Evolutionary conservation across 2,888 invertebrate species (phyloP), one percentile per base, ranked within the genome.

Genomic region (Apodemia zela): DNA sequence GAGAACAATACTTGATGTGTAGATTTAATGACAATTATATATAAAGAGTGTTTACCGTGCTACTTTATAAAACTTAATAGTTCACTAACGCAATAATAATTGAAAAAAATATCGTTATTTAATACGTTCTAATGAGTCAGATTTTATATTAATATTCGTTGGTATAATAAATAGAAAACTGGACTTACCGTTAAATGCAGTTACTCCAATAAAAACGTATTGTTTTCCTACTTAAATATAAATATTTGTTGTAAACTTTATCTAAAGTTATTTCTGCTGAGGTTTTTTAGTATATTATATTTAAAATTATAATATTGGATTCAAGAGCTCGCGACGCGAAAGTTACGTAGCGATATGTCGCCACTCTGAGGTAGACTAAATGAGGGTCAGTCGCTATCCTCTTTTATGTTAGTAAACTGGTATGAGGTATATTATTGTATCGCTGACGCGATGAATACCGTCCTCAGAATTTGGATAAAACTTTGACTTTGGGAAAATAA

Each of bases 331-430:
- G 29, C 57, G 18, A 25, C 29, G 60, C 64, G 63, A 61, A 65
- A 60, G 49, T 58, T 65, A 60, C 69, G 69, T 70, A 62, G 25
- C 67, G 58, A 47, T 71, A 74, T 70, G 69, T 70, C 79, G 81
- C 77, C 77, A 73, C 74, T 77, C 82, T 64, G 74, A 76, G 76
- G 72, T 79, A 71, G 79, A 89, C 89, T 87, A 84, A 82, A 78
- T 79, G 85, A 81, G 81, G 79, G 79, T 81, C 83, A 79, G 77
- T 76, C 79, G 84, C 82, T 81, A 88, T 85, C 85, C 87, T 83
- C 87, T 87, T 86, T 89, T 89, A 89, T 87, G 87, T 85, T 79
- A 76, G 81, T 80, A 83, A 86, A 87, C 87, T 84, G 84, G 88
- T 86, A 83, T 80, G 79, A 57, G 54, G 54, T 29, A 54, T 6